Conservation (phyloP, 2,113 vertebrate species). For the Aplodontia rufa region DNA sequence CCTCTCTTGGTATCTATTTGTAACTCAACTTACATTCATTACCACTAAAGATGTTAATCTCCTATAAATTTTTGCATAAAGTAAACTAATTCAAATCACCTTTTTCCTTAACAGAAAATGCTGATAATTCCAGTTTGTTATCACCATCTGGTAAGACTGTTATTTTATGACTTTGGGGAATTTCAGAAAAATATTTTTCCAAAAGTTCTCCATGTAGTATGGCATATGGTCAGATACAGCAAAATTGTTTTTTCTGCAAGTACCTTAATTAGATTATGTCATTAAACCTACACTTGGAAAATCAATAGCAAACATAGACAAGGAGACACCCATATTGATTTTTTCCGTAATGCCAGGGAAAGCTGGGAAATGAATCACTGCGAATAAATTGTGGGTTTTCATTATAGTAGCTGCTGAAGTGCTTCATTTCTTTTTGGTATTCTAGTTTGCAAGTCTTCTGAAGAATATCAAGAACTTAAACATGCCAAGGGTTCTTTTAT, state of each 20-base stretch:
- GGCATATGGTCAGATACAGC: neutral
- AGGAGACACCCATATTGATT: neutral
- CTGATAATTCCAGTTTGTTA: conserved; percentile 62
- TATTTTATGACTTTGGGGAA: conserved; percentile 50
- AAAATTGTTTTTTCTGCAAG: neutral
- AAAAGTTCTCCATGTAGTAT: neutral
- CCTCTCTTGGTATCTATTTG: conserved; percentile 72
- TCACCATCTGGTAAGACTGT: conserved; percentile 72
- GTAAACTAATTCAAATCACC: conserved; percentile 50
- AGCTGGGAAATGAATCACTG: neutral
- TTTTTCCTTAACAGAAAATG: conserved; percentile 65
- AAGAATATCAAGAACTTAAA: conserved; percentile 42
- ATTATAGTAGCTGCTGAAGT: neutral
- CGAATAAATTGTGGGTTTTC: conserved; percentile 2
- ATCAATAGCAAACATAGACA: conserved; percentile 4
- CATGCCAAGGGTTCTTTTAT: neutral
- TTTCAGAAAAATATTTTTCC: conserved; percentile 3
- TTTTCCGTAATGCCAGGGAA: neutral
- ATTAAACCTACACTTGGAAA: conserved; percentile 14
- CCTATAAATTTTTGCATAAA: conserved; percentile 27
- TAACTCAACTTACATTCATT: conserved; percentile 22
- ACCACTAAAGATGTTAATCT: neutral
- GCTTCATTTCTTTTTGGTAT: conserved; percentile 26
- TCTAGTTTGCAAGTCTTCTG: conserved; percentile 5
- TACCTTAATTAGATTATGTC: conserved; percentile 44